Conservation (phyloP, 2,888 invertebrate species). For the Tuberolachnus salignus region DNA sequence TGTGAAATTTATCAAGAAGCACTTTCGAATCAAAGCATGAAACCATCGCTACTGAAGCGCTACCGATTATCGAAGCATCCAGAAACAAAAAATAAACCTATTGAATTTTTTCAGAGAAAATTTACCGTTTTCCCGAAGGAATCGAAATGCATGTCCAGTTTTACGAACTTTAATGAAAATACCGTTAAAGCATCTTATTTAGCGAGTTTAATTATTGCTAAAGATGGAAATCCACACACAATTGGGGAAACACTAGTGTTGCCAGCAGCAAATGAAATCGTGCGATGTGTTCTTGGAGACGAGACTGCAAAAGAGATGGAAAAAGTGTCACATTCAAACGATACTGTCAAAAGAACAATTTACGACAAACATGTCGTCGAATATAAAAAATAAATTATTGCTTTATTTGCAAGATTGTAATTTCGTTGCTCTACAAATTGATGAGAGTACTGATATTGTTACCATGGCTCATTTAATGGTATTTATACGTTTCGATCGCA, state of each 20-base stretch:
- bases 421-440: no score
- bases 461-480: no score
- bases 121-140: conserved; percentile 38
- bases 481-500: no score
- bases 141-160: conserved; percentile 39
- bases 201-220: conserved; percentile 58
- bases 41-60: conserved; percentile 59
- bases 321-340: conserved; percentile 47
- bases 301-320: conserved; percentile 49
- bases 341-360: conserved; percentile 46
- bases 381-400: no score
- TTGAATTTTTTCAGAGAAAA: conserved; percentile 48
- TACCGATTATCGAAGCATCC: conserved; percentile 58
- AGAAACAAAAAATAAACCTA: conserved; percentile 52
- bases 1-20: conserved; percentile 59
- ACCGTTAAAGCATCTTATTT: conserved; percentile 58
- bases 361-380: no score
- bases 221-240: conserved; percentile 57
- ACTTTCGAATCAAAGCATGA: conserved; percentile 59
- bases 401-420: no score
- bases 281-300: conserved; percentile 54
- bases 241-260: conserved; percentile 47
- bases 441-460: no score
- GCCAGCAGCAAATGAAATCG: conserved; percentile 43
- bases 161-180: conserved; percentile 58